Evolutionary conservation across 2,888 invertebrate genomes (phyloP).

Genomic region (Meandrusa payeni): DNA sequence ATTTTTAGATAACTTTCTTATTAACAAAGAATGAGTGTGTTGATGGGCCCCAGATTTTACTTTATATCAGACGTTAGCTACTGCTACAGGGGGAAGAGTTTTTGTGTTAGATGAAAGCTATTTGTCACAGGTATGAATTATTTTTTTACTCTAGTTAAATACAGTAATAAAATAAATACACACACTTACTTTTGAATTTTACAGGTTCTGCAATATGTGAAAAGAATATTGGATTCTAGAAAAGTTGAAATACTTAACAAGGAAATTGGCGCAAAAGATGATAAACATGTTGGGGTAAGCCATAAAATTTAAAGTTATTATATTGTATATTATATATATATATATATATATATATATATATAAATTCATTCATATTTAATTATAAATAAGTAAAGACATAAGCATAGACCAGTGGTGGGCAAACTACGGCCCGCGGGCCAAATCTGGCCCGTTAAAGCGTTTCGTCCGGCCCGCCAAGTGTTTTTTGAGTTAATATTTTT

Average conservation of each 20-base stretch:
- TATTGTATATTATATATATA: no score
- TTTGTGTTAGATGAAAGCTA: background rate
- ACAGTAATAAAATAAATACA: background rate
- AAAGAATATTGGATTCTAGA: background rate
- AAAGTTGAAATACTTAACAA: background rate
- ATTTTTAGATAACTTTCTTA: slow-evolving; percentile 8
- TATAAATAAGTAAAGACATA: no score
- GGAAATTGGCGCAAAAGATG: background rate
- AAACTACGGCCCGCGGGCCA: no score
- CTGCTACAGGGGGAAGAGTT: background rate
- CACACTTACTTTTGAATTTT: background rate
- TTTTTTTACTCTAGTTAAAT: background rate
- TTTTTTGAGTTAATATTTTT: no score
- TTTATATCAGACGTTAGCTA: background rate
- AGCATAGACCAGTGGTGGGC: no score
- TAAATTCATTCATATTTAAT: no score
- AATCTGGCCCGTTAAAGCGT: no score
- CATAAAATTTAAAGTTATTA: no score
- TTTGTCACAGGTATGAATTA: background rate
- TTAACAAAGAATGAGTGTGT: background rate
- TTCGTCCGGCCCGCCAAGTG: no score
- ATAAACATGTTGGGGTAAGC: slow-evolving; percentile 9
- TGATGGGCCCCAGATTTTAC: background rate
- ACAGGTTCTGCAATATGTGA: slow-evolving; percentile 14
- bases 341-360: no score